These are phyloP conservation scores for Poecilia gillii DNA, from an alignment of 2,797 vertebrate species.

Conservation along the genomic window DNA sequence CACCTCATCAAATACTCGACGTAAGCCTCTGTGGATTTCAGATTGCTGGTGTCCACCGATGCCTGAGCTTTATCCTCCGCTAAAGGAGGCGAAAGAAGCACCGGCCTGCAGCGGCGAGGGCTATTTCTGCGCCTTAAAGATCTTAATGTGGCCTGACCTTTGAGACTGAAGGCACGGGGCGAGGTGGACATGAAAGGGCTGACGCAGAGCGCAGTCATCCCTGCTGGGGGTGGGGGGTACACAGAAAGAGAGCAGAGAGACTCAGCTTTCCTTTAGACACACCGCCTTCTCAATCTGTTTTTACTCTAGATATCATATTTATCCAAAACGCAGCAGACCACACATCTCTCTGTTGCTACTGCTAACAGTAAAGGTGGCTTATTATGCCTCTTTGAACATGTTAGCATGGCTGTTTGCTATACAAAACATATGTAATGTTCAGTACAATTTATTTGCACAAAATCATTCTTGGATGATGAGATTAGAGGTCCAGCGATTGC, in stretches of 20 bases:
- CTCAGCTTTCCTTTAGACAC: constrained; percentile 28
- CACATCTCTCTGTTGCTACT: constrained; percentile 17
- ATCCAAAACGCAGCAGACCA: constrained; percentile 25
- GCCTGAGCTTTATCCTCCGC: constrained; percentile 59
- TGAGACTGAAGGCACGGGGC: constrained; percentile 59
- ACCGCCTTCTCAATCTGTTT: constrained; percentile 18
- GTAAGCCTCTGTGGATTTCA: constrained; percentile 75
- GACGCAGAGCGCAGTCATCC: constrained; percentile 61
- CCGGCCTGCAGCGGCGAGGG: constrained; percentile 20
- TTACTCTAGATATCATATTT: constrained; percentile 30
- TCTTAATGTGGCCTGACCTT: constrained; percentile 46
- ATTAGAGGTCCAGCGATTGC: too few relatives aligned
- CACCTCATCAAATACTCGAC: constrained; percentile 72
- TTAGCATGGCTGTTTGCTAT: too few relatives aligned
- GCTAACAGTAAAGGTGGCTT: constrained; percentile 13
- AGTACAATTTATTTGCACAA: too few relatives aligned
- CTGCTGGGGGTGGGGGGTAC: constrained; percentile 12
- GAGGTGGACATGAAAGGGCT: constrained; percentile 49
- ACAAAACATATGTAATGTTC: too few relatives aligned
- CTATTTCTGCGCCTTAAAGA: constrained; percentile 52
- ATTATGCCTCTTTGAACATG: too few relatives aligned
- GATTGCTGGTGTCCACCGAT: constrained; percentile 70
- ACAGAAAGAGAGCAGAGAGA: constrained; percentile 24
- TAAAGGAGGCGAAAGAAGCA: constrained; percentile 50
- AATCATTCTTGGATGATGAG: too few relatives aligned